Conservation (phyloP, 2,888 invertebrate species). For the Lissonota sp. region DNA sequence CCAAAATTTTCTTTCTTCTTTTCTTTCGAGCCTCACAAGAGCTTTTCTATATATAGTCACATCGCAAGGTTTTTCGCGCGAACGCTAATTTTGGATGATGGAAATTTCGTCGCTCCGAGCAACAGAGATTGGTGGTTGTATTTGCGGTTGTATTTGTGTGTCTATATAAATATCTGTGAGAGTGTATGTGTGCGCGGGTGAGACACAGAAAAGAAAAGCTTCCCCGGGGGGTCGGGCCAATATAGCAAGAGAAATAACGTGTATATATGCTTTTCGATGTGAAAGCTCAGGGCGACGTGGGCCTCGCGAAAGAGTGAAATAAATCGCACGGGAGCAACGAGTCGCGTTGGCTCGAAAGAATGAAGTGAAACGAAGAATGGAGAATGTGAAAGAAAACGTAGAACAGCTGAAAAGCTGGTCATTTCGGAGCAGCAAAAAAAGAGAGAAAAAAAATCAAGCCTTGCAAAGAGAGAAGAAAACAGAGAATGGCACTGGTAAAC, state of each 20-base stretch:
- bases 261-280: background rate
- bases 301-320: background rate
- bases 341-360: slow-evolving; percentile 2
- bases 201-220: background rate
- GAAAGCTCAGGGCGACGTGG: slow-evolving; percentile 20
- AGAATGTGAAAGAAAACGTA: background rate
- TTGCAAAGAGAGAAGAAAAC: background rate
- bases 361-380: background rate
- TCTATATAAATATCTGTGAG: background rate
- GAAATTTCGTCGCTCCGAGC: slow-evolving; percentile 28
- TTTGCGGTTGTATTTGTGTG: background rate
- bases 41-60: slow-evolving; percentile 39
- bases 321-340: background rate
- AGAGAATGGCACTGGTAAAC: background rate
- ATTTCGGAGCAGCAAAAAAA: background rate
- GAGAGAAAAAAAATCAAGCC: too few species aligned
- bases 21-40: background rate
- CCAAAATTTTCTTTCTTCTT: background rate
- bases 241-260: too few species aligned
- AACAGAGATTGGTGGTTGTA: background rate
- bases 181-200: background rate
- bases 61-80: background rate
- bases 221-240: too few species aligned
- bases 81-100: slow-evolving; percentile 46
- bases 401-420: background rate